phyloP scores from a whole-genome alignment of 2,113 vertebrate genomes.

The Sialia sialis region DNA sequence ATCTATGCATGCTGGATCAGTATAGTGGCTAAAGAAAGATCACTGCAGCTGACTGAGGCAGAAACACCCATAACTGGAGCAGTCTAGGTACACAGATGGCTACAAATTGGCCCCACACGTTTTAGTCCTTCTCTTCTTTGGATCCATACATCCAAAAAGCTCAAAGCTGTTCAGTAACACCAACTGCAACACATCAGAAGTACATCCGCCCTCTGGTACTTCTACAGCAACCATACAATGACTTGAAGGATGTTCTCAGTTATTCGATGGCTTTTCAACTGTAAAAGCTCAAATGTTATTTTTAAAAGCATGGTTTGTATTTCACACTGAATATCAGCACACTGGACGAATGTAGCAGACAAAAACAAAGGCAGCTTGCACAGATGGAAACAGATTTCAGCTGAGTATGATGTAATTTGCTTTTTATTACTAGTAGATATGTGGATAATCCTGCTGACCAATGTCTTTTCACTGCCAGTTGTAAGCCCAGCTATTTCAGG shows the following conservation, averaged over 20 bases:
- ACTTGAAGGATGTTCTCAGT: neutral
- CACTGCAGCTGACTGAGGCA: neutral
- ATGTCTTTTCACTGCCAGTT: neutral
- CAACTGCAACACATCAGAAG: neutral
- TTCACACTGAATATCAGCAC: neutral
- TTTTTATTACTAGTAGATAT: conserved; percentile 31
- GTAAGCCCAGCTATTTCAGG: conserved; percentile 2
- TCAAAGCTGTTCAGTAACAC: neutral
- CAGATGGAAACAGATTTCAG: conserved; percentile 47
- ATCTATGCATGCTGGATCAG: neutral
- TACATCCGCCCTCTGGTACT: neutral
- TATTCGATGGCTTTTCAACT: neutral
- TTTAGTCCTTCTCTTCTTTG: neutral
- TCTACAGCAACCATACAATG: neutral
- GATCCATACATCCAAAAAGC: neutral
- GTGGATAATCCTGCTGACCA: conserved; percentile 42
- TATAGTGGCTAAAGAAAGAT: neutral
- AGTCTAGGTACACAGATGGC: neutral
- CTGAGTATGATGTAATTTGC: neutral
- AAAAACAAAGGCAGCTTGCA: conserved; percentile 39
- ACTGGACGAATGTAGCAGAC: neutral
- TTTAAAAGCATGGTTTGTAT: neutral
- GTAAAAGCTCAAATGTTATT: neutral
- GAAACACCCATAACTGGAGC: neutral
- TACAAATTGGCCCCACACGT: neutral